A percentile compares a stretch with the other conserved stretches of the same genome.
Evolutionary conservation across 2,888 invertebrate species (phyloP).

Genomic region (Agrotis exclamationis): DNA sequence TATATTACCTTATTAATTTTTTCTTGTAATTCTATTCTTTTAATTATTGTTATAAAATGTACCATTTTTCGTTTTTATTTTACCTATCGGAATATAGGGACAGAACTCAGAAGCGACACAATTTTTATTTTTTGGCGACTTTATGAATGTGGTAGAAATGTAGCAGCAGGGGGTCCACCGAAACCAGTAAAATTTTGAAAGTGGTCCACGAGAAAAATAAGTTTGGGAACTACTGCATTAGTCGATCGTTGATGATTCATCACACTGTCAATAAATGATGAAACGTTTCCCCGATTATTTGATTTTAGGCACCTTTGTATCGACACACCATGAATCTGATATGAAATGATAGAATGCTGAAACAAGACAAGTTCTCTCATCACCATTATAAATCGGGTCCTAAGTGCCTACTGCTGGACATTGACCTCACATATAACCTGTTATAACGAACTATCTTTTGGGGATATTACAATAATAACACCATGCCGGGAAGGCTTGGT

Average conservation of each 20-base stretch:
- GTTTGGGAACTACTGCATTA: too few species aligned
- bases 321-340: background rate
- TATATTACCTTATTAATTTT: too few species aligned
- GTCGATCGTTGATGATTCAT: slow-evolving; percentile 8
- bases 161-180: too few species aligned
- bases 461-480: slow-evolving; percentile 26
- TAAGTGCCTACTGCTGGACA: slow-evolving; percentile 6
- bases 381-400: slow-evolving; percentile 2
- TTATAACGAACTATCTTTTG: slow-evolving; percentile 22
- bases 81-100: too few species aligned
- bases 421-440: slow-evolving; percentile 4
- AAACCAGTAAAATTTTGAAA: too few species aligned
- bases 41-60: too few species aligned
- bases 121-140: too few species aligned
- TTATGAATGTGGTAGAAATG: too few species aligned
- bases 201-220: too few species aligned
- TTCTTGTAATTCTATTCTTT: too few species aligned
- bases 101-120: too few species aligned
- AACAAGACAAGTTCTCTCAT: background rate
- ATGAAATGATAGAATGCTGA: background rate
- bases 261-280: slow-evolving; percentile 1
- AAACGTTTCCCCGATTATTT: background rate
- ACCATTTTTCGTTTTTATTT: too few species aligned
- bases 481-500: slow-evolving; percentile 20
- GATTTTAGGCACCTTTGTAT: background rate